Evolutionary conservation across 2,888 invertebrate genomes (phyloP), one percentile per base, ranked within the genome.

Genomic region (Cerceris rybyensis): DNA sequence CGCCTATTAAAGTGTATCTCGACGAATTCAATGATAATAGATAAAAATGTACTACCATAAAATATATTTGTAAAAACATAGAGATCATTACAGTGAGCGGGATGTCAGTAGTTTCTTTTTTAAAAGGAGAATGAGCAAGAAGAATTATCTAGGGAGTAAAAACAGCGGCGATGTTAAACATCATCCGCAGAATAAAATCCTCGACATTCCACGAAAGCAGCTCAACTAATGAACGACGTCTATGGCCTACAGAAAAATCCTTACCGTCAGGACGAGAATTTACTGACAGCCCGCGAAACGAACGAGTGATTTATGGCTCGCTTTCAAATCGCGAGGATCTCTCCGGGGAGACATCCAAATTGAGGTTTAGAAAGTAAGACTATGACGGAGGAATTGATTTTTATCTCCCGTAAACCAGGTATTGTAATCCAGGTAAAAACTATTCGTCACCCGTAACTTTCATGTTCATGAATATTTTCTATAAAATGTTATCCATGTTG

Each of bases 311-410:
- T 84, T 82, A 81, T 79, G 64, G 49, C 50, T 63, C 60, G 76
- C 80, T 82, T 80, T 82, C 76, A 69, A 68, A 78, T 80, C 71
- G 54, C 63, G 54, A 58, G 54, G 71, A 80, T 80, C 75, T 72
- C 78, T 59, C 72, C 43, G 39, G 78, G 65, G 74, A 76, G 75
- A 60, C 75, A 70, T 75, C 75, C 64, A 72, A 80, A 80, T 71
- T 76, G 73, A 72, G 66, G 70, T 82, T 82, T 80, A 82, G 85
- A 85, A 84, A 85, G 82, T 70, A 67, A 76, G 75, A 39, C 57
- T 58, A 54, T 41, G 52, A 16, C 57, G 66, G 49, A n/a, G 65
- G 11, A 46, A n/a, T 16, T 61, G 71, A 61, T 50, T 79, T 60
- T 70, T 76, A 57, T 50, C 54, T 55, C 50, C 58, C 49, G 39